A percentile compares a stretch with the other conserved stretches of the same genome.
Conservation (phyloP, 2,797 vertebrate species). For the Argyrosomus regius region DNA sequence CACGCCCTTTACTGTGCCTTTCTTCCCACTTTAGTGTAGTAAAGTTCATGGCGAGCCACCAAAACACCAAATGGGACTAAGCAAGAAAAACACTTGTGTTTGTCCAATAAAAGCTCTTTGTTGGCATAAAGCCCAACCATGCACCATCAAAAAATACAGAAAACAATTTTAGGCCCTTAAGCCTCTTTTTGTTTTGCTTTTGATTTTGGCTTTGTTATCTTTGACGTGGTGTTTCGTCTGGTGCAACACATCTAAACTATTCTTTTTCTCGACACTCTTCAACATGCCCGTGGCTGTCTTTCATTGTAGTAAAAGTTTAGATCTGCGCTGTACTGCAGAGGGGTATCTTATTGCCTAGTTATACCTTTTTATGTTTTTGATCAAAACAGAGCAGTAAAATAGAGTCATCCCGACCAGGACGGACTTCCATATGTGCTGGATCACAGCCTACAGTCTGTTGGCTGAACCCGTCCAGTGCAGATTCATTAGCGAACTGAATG, state of each 20-base stretch:
- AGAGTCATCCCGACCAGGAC: constrained; percentile 44
- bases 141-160: constrained; percentile 9
- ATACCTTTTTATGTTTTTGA: constrained; percentile 21
- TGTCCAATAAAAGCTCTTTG: constrained; percentile 43
- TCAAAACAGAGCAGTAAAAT: constrained; percentile 37
- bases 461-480: constrained; percentile 66
- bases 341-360: neutral
- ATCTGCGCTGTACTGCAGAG: neutral
- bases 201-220: constrained; percentile 9
- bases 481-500: constrained; percentile 75
- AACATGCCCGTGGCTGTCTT: neutral
- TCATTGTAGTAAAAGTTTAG: neutral
- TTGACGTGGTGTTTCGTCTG: neutral
- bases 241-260: neutral
- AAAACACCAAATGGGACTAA: constrained; percentile 43
- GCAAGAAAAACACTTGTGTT: constrained; percentile 46
- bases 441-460: constrained; percentile 52
- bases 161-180: neutral
- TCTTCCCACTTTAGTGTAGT: constrained; percentile 35
- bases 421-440: constrained; percentile 64
- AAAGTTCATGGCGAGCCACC: constrained; percentile 40
- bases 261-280: neutral
- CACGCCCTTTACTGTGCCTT: constrained; percentile 38
- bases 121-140: constrained; percentile 5
- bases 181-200: neutral